These are phyloP conservation scores for Acestrorhynchus altus DNA, from an alignment of 2,797 vertebrate genomes.

Conservation along the genomic window DNA sequence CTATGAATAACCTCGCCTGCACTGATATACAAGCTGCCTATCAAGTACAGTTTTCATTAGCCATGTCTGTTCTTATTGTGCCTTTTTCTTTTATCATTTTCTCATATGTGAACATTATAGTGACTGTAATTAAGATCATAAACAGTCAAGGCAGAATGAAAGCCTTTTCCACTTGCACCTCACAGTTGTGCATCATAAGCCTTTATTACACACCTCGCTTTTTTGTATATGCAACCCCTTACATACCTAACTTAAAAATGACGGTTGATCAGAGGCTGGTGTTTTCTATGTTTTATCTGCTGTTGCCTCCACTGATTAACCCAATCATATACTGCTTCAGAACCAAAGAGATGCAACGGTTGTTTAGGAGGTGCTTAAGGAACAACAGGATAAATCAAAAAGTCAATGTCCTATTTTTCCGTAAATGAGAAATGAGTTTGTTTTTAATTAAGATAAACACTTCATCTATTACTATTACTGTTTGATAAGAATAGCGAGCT, in stretches of 20 bases:
- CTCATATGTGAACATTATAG: constrained; percentile 74
- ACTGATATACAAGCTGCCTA: constrained; percentile 50
- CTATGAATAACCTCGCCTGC: constrained; percentile 69
- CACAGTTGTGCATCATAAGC: constrained; percentile 69
- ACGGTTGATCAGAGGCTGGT: constrained; percentile 38
- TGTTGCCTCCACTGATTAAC: constrained; percentile 40
- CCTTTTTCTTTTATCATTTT: constrained; percentile 69
- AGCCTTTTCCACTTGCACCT: constrained; percentile 73
- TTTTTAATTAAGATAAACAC: no score
- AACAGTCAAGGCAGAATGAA: constrained; percentile 67
- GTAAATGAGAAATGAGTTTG: background rate
- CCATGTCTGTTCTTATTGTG: constrained; percentile 69
- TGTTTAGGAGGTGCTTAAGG: background rate
- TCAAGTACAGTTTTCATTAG: constrained; percentile 39
- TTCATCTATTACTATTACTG: background rate
- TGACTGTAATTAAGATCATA: constrained; percentile 65
- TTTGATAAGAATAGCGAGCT: background rate
- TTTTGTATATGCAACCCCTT: constrained; percentile 52
- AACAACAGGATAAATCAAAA: background rate
- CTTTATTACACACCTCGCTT: constrained; percentile 64
- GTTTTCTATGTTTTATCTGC: constrained; percentile 35
- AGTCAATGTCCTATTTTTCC: background rate
- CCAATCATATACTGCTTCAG: constrained; percentile 46
- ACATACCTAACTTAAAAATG: constrained; percentile 48
- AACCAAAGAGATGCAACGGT: constrained; percentile 9